Percentiles rank a stretch among this genome's conserved stretches.
phyloP scores from a whole-genome alignment of 2,797 vertebrate genomes.

The Gymnoscopelus microlampas region DNA sequence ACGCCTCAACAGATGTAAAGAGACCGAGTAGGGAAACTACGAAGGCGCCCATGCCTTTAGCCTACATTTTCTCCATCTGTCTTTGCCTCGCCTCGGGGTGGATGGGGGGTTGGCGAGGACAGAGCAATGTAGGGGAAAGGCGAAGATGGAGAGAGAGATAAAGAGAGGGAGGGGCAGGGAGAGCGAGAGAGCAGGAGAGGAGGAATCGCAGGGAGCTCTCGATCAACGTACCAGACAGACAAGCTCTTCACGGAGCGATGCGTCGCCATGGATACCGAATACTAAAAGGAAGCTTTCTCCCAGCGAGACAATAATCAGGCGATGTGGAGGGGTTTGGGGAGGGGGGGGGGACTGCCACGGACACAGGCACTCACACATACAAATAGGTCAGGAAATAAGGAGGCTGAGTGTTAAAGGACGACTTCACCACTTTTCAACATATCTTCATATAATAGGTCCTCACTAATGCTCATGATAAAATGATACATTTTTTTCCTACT shows the following conservation, averaged over 20 bases:
- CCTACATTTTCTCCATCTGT: too few species aligned
- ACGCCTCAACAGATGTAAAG: neutral
- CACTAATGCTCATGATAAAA: too few species aligned
- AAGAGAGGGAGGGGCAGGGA: constrained; percentile 39
- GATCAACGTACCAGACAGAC: constrained; percentile 60
- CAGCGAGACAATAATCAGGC: constrained; percentile 73
- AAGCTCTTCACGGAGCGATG: constrained; percentile 59
- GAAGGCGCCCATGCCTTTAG: neutral
- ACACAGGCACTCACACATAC: constrained; percentile 23
- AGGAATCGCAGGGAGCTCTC: constrained; percentile 38
- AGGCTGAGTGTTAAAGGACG: constrained; percentile 8
- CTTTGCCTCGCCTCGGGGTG: too few species aligned
- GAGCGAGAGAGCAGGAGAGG: constrained; percentile 1
- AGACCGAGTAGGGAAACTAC: neutral
- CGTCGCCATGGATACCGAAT: constrained; percentile 79
- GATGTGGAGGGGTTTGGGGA: constrained; percentile 66
- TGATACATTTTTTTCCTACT: too few species aligned
- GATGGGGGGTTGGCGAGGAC: constrained; percentile 7
- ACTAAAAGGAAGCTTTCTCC: constrained; percentile 74
- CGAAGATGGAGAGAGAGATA: constrained; percentile 31
- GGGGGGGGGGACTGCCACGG: constrained; percentile 41
- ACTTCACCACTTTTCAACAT: too few species aligned
- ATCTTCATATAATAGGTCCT: too few species aligned
- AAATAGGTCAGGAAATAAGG: constrained; percentile 58
- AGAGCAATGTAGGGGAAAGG: constrained; percentile 53